Evolutionary conservation across 2,113 vertebrate genomes (phyloP), one percentile per base, ranked within the genome.

Genomic region (Barbus barbus): DNA sequence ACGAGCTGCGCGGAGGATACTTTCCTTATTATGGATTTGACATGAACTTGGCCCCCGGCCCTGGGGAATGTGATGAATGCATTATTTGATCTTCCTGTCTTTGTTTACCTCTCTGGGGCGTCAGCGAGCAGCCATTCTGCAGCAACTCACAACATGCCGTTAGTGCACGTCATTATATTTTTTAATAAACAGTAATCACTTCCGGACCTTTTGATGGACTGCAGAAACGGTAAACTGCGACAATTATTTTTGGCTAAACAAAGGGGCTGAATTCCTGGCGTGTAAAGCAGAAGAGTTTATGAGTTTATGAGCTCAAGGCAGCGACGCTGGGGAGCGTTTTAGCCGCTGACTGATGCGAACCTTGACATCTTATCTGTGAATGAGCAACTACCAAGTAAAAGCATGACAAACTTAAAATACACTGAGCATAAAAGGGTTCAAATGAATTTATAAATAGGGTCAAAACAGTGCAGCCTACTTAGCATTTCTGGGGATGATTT

Each of bases 71-170:
- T 97, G 95, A 96, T 96, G 96, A 95, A 96, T 97, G 97, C 96
- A 97, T 96, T 96, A 97, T 99, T 96, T 94, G 91, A 94, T 95
- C 95, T 98, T 99, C 98, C 98, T 97, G 97, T 94, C 94, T 98
- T 99, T 99, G 97, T 99, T 96, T 95, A 92, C 95, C 95, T 95
- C 92, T 93, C 92, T 95, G 93, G 94, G 95, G 89, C 91, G 92
- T 96, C 95, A 92, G 88, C 91, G 87, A 84, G 91, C 90, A 92
- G 95, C 78, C 46, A 48, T 78, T 87, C 63, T 65, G 83, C 77
- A 14, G 53, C 73, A 36, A 41, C 53, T 71, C 67, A 74, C 81
- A 80, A 44, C 65, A 56, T 56, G 1, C 20, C 46, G 69, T 20
- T 31, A 31, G 65, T 44, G 76, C 94, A 96, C 95, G 94, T 96